Percentiles rank a stretch among this genome's conserved stretches.
These are phyloP conservation scores for Phyllotis vaccarum DNA, from an alignment of 2,797 vertebrate genomes.

Conservation along the genomic window DNA sequence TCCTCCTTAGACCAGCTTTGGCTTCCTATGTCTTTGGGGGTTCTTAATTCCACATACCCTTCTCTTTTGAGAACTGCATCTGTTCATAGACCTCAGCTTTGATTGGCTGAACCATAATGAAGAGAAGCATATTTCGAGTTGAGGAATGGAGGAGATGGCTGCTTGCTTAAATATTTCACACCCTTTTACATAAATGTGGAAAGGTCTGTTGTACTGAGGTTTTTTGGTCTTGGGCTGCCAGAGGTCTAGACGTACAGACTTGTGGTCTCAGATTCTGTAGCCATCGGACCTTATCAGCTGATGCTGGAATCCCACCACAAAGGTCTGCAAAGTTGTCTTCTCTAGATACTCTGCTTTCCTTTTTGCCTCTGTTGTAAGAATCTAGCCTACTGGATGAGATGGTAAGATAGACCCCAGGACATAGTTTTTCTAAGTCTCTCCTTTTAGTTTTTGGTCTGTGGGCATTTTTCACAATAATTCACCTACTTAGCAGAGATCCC, in stretches of 20 bases:
- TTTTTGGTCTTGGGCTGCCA: no score
- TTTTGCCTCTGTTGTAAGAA: not conserved
- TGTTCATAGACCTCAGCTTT: not conserved
- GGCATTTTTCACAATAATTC: constrained; percentile 19
- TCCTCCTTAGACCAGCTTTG: not conserved
- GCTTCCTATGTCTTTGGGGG: not conserved
- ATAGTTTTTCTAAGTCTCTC: not conserved
- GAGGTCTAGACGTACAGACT: no score
- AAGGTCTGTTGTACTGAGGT: no score
- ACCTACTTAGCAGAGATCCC: not conserved
- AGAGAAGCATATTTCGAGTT: not conserved
- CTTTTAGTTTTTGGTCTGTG: not conserved
- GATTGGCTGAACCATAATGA: not conserved
- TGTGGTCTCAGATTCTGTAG: no score
- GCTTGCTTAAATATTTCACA: not conserved
- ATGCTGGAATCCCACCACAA: no score
- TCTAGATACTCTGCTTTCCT: not conserved
- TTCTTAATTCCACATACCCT: not conserved
- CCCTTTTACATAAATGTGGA: not conserved
- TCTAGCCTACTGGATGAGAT: not conserved
- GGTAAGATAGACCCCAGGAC: not conserved
- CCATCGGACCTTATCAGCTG: no score
- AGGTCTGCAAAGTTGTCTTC: constrained; percentile 40
- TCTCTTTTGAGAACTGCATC: not conserved
- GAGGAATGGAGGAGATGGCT: no score